Evolutionary conservation across 2,797 vertebrate genomes (phyloP), one percentile per base, ranked within the genome.

Genomic region (Rhinophrynus dorsalis): DNA sequence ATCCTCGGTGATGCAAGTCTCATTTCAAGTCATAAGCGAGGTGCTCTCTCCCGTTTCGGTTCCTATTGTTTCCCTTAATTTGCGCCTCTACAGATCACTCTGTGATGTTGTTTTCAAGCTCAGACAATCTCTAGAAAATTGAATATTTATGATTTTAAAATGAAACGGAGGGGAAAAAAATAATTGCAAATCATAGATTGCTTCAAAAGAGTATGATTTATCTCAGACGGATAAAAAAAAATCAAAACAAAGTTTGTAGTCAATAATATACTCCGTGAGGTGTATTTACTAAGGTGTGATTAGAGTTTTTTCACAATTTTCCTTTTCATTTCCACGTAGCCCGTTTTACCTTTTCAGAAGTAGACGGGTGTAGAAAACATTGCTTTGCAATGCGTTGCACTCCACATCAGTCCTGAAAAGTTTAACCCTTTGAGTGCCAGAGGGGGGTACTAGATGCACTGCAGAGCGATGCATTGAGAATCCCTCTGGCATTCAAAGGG

Each of bases 61-160:
- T 23, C 29, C 61, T 13, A 66, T 72, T 72, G 61, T 66, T 72
- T 52, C 30, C 45, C 61, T 42, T 72, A 72, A 72, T 72, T 72
- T 72, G 54, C 26, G 54, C 54, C 26, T 58, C 61, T 45, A 44
- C 61, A 58, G 61, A 72, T 72, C 69, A 72, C 44, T 30, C 32
- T 3, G 60, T 26, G 45, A 18, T 48, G 45, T 58, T 66, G 61
- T 65, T 72, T 65, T 59, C 69, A 50, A 52, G 69, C 44, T 51
- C 44, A 65, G 69, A 42, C 61, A 63, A 48, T 72, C 69, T 65
- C 44, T 1, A 48, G 51, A 56, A 72, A 72, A 72, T 72, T 65
- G 69, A 72, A 72, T 72, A 72, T 72, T 72, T 72, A 72, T 72
- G 61, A 72, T 58, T 59, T 44, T 18, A 72, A 66, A 66, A 65